Evolutionary conservation across 2,888 invertebrate genomes (phyloP), one percentile per base, ranked within the genome.

Genomic region (Lysandra bellargus): DNA sequence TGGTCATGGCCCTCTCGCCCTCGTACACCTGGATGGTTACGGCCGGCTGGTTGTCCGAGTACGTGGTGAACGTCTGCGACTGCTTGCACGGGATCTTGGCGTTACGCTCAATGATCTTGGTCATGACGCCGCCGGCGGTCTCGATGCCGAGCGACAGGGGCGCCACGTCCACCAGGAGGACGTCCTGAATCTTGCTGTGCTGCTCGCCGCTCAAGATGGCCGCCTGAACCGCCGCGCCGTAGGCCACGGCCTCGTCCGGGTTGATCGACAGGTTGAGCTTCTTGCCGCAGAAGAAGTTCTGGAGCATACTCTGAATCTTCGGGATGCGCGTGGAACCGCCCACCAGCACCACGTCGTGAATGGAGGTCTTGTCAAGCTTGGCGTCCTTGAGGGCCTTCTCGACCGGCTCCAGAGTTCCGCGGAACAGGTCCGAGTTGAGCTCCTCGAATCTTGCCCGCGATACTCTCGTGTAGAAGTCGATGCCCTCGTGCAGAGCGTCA

Each of bases 311-410:
- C 87, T 97, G 97, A 78, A 97, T 96, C 88, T 97, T 97, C 0
- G 97, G 97, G 78, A 97, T 97, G 78, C 97, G 96, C 0, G 97
- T 97, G 0, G 97, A 97, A 33, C 97, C 98, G 17, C 98, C 98
- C 49, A 98, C 98, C 14, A 98, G 93, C 0, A 98, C 97, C 4
- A 98, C 96, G 83, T 98, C 97, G 85, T 98, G 95, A 80, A 98
- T 97, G 37, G 95, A 93, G 78, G 94, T 93, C 87, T 98, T 97
- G 90, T 97, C 97, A 89, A 98, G 91, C 86, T 97, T 97, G 0
- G 98, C 97, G 86, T 98, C 98, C 40, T 95, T 95, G 9, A 98
- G 92, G 0, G 97, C 97, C 84, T 97, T 96, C 86, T 97, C 97
- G 0, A 98, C 97, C 0, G 97, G 97, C 78, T 96, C 95, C 81